Percentiles rank a stretch among this genome's conserved stretches.
Evolutionary conservation across 2,888 invertebrate species (phyloP).

Genomic region (Mesodorylaimus sp.): DNA sequence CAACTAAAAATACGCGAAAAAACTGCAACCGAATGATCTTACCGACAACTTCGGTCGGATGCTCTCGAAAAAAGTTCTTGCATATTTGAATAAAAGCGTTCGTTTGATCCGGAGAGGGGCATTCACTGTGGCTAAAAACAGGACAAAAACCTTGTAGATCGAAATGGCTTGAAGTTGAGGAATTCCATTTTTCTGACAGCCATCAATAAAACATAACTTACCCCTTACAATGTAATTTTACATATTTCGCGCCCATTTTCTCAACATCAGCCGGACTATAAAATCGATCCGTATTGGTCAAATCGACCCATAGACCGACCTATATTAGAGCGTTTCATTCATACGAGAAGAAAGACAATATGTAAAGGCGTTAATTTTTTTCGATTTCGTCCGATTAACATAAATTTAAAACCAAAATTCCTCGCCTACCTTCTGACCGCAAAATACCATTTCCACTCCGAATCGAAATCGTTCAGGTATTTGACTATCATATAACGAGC

Average conservation of each 20-base stretch:
- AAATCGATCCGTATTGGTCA: slow-evolving; percentile 83
- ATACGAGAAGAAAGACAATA: too few relatives aligned
- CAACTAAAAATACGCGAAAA: slow-evolving; percentile 2
- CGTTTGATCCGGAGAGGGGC: slow-evolving; percentile 68
- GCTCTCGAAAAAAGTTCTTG: slow-evolving; percentile 52
- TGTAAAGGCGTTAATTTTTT: slow-evolving; percentile 15
- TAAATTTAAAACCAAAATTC: slow-evolving; percentile 17
- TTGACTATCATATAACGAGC: slow-evolving; percentile 56
- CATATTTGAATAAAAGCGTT: slow-evolving; percentile 61
- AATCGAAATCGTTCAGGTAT: slow-evolving; percentile 67
- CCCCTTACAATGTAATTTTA: slow-evolving; percentile 72
- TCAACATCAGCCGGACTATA: slow-evolving; percentile 67
- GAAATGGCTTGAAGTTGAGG: too few relatives aligned
- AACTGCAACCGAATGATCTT: slow-evolving; percentile 13
- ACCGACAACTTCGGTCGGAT: slow-evolving; percentile 58
- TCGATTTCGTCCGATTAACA: neutral
- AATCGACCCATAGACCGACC: slow-evolving; percentile 82
- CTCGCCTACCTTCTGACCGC: too few relatives aligned
- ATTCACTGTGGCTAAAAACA: slow-evolving; percentile 54
- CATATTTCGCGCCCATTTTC: slow-evolving; percentile 53
- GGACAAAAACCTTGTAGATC: neutral
- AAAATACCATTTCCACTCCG: slow-evolving; percentile 64
- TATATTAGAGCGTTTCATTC: too few relatives aligned
- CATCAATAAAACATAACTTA: too few relatives aligned
- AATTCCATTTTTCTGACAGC: too few relatives aligned